phyloP scores from a whole-genome alignment of 2,888 invertebrate genomes.

The Baccha elongata region DNA sequence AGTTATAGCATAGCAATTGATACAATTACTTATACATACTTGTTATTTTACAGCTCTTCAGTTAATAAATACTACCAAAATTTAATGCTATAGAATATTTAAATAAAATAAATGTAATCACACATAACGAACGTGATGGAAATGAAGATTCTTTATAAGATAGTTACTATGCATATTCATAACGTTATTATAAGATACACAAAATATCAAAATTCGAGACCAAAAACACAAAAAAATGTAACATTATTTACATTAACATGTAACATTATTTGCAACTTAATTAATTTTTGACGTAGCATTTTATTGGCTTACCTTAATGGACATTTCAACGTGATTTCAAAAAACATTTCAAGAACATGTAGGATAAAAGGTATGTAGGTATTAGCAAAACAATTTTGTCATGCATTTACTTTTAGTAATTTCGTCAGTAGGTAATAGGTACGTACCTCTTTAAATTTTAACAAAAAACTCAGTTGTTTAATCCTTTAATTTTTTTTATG shows the following conservation, averaged over 20 bases:
- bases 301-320: constrained; percentile 31
- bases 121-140: constrained; percentile 20
- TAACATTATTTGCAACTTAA: no score
- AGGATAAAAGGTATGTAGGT: no score
- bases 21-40: constrained; percentile 28
- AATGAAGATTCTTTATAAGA: constrained; percentile 37
- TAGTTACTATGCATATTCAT: constrained; percentile 27
- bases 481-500: constrained; percentile 48
- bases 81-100: constrained; percentile 49
- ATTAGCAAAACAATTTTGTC: neutral
- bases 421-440: neutral
- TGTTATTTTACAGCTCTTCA: constrained; percentile 67
- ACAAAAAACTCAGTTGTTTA: no score
- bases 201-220: constrained; percentile 38
- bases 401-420: constrained; percentile 9
- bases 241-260: no score
- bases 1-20: constrained; percentile 34
- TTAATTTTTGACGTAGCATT: constrained; percentile 22
- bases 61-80: constrained; percentile 63
- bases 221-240: constrained; percentile 28
- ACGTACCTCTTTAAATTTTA: no score
- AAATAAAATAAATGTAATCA: constrained; percentile 22
- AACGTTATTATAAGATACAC: constrained; percentile 18
- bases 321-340: constrained; percentile 56
- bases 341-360: no score